phyloP scores from a whole-genome alignment of 1,140 invertebrate species.

The Solenopsis invicta region DNA sequence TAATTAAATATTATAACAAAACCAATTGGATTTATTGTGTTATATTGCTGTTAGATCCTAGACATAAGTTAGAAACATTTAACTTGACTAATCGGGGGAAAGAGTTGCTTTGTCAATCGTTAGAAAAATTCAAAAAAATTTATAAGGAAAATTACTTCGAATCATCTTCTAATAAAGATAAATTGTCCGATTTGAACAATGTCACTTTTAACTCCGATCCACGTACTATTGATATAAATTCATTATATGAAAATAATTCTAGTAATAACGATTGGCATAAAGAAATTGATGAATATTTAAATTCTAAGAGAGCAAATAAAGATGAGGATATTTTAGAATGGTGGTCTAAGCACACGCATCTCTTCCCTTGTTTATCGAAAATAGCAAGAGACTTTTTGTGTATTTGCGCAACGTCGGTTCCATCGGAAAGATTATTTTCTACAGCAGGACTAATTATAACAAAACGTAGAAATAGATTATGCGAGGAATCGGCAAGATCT shows the following conservation, averaged over 20 bases:
- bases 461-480: too few species aligned
- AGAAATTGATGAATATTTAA: conserved; percentile 11
- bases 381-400: neutral
- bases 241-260: conserved; percentile 1
- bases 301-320: conserved; percentile 7
- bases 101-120: neutral
- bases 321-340: conserved; percentile 8
- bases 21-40: conserved; percentile 18
- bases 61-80: conserved; percentile 5
- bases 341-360: neutral
- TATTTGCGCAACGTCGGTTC: too few species aligned
- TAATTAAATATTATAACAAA: conserved; percentile 24
- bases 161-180: neutral
- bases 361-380: neutral
- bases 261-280: neutral
- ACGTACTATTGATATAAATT: neutral
- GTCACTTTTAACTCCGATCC: neutral
- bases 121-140: conserved; percentile 1
- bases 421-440: too few species aligned
- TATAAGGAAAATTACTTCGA: conserved; percentile 3
- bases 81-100: neutral
- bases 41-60: neutral
- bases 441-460: too few species aligned
- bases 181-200: neutral
- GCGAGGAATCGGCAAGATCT: too few species aligned